Evolutionary conservation across 1,140 invertebrate species (phyloP).

Genomic region (Frieseomelitta varia): DNA sequence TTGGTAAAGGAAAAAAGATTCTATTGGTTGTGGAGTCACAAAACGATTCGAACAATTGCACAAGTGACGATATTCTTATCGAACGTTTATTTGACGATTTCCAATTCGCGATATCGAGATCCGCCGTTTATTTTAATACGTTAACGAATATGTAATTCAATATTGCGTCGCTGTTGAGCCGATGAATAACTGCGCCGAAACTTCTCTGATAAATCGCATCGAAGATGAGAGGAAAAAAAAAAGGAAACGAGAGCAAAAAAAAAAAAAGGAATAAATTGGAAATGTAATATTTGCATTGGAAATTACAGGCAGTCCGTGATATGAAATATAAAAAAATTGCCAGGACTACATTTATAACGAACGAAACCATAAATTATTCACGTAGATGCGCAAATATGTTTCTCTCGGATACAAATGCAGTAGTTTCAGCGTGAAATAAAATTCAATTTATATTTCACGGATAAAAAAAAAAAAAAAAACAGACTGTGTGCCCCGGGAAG

Average conservation of each 20-base stretch:
- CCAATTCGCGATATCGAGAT: not conserved
- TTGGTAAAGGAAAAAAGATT: too few species aligned
- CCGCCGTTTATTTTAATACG: not conserved
- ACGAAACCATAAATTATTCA: constrained; percentile 11
- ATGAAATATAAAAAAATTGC: not conserved
- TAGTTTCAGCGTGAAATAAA: not conserved
- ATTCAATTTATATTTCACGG: not conserved
- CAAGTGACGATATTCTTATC: too few species aligned
- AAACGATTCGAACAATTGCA: too few species aligned
- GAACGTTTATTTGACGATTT: too few species aligned
- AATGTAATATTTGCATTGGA: constrained; percentile 17
- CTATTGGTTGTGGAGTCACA: too few species aligned
- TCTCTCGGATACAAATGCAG: not conserved
- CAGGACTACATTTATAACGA: constrained; percentile 1
- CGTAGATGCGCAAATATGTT: not conserved
- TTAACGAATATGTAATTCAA: not conserved
- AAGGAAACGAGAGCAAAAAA: too few species aligned
- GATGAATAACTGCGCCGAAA: not conserved
- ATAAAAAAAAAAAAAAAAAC: not conserved
- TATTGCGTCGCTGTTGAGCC: not conserved
- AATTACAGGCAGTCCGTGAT: not conserved
- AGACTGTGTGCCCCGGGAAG: not conserved
- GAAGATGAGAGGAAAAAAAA: not conserved
- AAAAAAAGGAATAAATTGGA: not conserved
- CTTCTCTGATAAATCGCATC: not conserved